These are phyloP conservation scores for Martes martes DNA, from an alignment of 2,113 vertebrate genomes.

Conservation along the genomic window DNA sequence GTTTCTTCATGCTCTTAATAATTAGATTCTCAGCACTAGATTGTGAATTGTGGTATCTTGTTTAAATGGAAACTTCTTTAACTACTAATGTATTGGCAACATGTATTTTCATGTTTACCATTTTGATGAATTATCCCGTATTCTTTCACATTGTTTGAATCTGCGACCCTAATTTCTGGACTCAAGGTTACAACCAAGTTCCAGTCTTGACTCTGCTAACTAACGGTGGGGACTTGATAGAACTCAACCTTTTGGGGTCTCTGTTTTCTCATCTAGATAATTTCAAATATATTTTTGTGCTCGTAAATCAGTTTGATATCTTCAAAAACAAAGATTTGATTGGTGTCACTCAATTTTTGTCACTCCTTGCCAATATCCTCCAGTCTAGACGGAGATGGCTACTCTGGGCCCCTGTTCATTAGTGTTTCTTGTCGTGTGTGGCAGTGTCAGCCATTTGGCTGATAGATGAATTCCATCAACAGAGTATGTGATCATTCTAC, in stretches of 20 bases:
- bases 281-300: background rate
- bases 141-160: background rate
- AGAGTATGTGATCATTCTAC: background rate
- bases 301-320: background rate
- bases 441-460: background rate
- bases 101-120: background rate
- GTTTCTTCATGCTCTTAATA: background rate
- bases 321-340: background rate
- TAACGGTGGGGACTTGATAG: background rate
- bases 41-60: background rate
- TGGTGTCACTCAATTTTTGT: background rate
- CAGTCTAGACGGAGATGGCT: background rate
- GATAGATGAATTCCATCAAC: background rate
- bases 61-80: background rate
- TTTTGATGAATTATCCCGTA: background rate
- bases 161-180: background rate
- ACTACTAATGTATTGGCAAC: background rate
- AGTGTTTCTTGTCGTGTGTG: background rate
- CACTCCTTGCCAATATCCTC: background rate
- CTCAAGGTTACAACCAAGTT: background rate
- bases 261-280: background rate
- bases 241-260: background rate
- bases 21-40: background rate
- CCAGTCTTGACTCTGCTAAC: background rate
- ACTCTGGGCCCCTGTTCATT: background rate